These are phyloP conservation scores for Acipenser ruthenus DNA, from an alignment of 2,797 vertebrate species.

Conservation along the genomic window DNA sequence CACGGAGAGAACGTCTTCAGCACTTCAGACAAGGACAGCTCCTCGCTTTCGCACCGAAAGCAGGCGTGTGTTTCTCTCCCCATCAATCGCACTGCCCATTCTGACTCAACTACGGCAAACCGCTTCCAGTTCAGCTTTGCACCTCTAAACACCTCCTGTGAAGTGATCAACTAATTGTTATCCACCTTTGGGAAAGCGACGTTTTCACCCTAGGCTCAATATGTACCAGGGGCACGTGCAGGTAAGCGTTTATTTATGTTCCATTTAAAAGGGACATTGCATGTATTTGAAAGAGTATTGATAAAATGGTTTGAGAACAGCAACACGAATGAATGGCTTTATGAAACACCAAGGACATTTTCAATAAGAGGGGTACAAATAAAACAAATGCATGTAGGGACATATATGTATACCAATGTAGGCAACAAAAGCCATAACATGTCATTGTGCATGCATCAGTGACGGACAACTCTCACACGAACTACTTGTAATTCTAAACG, in stretches of 20 bases:
- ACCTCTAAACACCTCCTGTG: constrained; percentile 26
- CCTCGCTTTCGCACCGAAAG: constrained; percentile 12
- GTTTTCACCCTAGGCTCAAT: constrained; percentile 52
- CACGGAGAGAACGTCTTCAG: constrained; percentile 41
- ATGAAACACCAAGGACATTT: too few species aligned
- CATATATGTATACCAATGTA: too few species aligned
- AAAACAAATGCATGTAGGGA: too few species aligned
- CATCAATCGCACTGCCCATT: not conserved
- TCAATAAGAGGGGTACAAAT: too few species aligned
- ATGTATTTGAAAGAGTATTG: too few species aligned
- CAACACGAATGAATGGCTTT: too few species aligned
- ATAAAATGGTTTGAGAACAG: too few species aligned
- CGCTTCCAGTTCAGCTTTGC: constrained; percentile 21
- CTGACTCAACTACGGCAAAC: constrained; percentile 12
- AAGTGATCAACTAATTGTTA: constrained; percentile 44
- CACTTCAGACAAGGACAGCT: constrained; percentile 52
- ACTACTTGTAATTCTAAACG: too few species aligned
- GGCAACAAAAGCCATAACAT: too few species aligned
- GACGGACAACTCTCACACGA: too few species aligned
- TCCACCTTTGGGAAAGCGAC: constrained; percentile 42
- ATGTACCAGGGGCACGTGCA: constrained; percentile 79
- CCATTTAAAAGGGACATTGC: too few species aligned
- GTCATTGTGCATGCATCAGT: too few species aligned
- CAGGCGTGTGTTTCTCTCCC: not conserved
- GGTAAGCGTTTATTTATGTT: constrained; percentile 43